Evolutionary conservation across 2,113 vertebrate species (phyloP), one percentile per base, ranked within the genome.

Genomic region (Melanotaenia duboulayi): DNA sequence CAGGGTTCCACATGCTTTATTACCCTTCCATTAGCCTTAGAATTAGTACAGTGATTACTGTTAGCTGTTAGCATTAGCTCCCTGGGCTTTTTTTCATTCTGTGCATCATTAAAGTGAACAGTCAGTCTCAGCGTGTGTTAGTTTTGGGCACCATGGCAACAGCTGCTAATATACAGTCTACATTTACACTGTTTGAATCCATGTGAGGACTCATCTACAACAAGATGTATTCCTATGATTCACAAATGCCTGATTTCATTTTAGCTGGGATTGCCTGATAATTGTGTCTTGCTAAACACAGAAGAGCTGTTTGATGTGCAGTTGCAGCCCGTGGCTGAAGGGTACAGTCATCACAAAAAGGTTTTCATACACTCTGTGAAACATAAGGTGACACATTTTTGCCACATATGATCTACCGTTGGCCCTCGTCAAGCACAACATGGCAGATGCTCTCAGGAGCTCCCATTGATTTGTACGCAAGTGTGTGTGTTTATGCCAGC

Each of bases 381-480:
- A 74, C 75, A 79, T 22, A 60, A 83, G 74, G 52, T 1, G 1
- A 24, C 17, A 50, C 56, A 56, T 52, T 37, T 54, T 61, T 37
- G 67, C 72, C 65, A 37, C 16, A 11, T 56, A 82, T 65, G 62
- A 76, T 78, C 58, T 64, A 73, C 75, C 10, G 14, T 73, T 67
- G 81, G 49, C 44, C 59, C 71, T 61, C 42, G 20, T 88, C 85
- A 81, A 71, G 80, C 23, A 9, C 52, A 72, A 66, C 78, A 54
- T 59, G 76, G 82, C 87, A 87, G 85, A 87, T 82, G 82, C 80
- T 90, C 76, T 84, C 68, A 57, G 1, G 46, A 59, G 74, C 24
- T 74, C 61, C 58, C 74, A 86, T 84, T 79, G 88, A 90, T 87
- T 91, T 65, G 67, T 35, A 52, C 20, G 58, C 52, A 10, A 48